Percentiles rank a stretch among this genome's conserved stretches.
Conservation (phyloP, 1,140 invertebrate species). For the Ptiloglossa arizonensis region DNA sequence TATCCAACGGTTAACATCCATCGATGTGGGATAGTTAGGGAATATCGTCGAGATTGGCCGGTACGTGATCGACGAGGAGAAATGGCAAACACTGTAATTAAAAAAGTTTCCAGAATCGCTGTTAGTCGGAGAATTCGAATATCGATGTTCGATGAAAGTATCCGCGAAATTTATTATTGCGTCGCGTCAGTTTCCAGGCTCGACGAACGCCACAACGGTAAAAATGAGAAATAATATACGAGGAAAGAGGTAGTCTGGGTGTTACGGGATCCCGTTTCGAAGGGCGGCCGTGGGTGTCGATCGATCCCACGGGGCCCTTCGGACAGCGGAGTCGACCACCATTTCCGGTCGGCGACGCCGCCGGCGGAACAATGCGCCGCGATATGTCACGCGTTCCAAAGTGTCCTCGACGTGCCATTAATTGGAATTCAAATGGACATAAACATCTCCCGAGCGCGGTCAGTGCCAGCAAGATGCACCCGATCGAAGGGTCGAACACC, state of each 20-base stretch:
- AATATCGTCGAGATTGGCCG: not conserved
- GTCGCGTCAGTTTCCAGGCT: slow-evolving; percentile 36
- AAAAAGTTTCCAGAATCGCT: not conserved
- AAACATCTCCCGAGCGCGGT: slow-evolving; percentile 62
- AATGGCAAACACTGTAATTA: slow-evolving; percentile 4
- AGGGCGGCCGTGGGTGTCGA: not conserved
- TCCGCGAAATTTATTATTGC: slow-evolving; percentile 43
- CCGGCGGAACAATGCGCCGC: slow-evolving; percentile 61
- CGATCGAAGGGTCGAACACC: slow-evolving; percentile 46
- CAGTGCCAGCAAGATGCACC: slow-evolving; percentile 55
- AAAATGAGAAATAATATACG: slow-evolving; percentile 41
- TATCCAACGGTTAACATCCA: too few relatives aligned
- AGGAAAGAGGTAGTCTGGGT: slow-evolving; percentile 39
- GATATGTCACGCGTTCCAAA: slow-evolving; percentile 70
- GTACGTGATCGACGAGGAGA: not conserved
- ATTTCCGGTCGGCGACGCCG: slow-evolving; percentile 51
- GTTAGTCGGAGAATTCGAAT: not conserved
- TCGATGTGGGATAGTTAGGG: not conserved
- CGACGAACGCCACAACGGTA: slow-evolving; percentile 24
- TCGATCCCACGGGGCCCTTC: slow-evolving; percentile 39
- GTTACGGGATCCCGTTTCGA: slow-evolving; percentile 3
- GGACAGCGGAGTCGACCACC: slow-evolving; percentile 50
- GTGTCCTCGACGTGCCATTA: slow-evolving; percentile 68
- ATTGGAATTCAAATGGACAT: slow-evolving; percentile 73
- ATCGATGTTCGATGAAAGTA: not conserved